Base-by-base conservation (phyloP, 2,888 invertebrate species). In the Drosophila emarginata region DNA sequence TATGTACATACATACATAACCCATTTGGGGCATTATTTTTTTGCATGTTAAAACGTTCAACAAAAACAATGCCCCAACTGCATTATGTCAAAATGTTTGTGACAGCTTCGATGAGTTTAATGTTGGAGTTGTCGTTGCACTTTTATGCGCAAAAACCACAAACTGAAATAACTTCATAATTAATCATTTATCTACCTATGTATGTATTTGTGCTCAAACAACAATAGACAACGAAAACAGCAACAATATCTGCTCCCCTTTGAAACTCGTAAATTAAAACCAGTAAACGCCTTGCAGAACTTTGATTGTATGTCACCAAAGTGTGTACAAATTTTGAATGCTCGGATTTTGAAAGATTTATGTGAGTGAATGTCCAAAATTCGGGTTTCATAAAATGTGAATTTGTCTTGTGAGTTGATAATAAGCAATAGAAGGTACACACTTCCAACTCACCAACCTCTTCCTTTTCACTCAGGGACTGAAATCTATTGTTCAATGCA, bases 31-130 rank as follows among this genome's bases (percentile, higher is more conserved):
- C 6, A 15, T 15, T 7, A 1, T 3, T 4, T 18, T 45, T 45
- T 23, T 65, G 5, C 59, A 40, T 57, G 40, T n/a, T 18, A 26
- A 64, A 61, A 68, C 64, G 64, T n/a, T n/a, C n/a, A n/a, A n/a
- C n/a, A n/a, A n/a, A n/a, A n/a, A n/a, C n/a, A n/a, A n/a, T n/a
- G n/a, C n/a, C n/a, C n/a, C n/a, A n/a, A n/a, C n/a, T n/a, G n/a
- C n/a, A 62, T 78, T 65, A 60, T 67, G 56, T 64, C 76, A 72
- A 63, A 71, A 61, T 72, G 60, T 71, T 67, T 74, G 66, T 80
- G 82, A 87, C 86, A 85, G 83, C 76, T 85, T 77, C 86, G 79
- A 67, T 77, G 87, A 79, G 74, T 37, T 50, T 66, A 32, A 60
- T 64, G 53, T 65, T 40, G 59, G 40, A 12, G 57, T 70, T 62